These are phyloP conservation scores for Calyptommatus sinebrachiatus DNA, from an alignment of 2,113 vertebrate genomes.

Conservation along the genomic window DNA sequence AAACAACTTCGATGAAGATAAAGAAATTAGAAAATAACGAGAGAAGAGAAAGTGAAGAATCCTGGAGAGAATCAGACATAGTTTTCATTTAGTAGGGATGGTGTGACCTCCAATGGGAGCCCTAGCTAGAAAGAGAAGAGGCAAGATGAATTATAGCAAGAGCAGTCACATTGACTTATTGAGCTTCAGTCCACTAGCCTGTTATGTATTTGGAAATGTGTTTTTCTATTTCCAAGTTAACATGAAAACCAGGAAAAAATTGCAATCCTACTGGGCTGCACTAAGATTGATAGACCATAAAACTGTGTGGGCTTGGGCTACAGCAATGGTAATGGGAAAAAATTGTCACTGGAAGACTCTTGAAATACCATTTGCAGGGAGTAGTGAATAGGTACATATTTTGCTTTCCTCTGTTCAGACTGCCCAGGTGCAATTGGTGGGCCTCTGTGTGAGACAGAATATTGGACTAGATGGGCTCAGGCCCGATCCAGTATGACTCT, in stretches of 20 bases:
- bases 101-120: too few species aligned
- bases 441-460: too few species aligned
- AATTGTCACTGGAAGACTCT: neutral
- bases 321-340: neutral
- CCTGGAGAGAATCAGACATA: neutral
- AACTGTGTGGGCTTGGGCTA: neutral
- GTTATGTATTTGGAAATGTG: neutral
- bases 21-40: neutral
- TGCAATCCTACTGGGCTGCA: neutral
- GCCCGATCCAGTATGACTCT: too few species aligned
- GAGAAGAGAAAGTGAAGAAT: neutral
- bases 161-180: neutral
- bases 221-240: neutral
- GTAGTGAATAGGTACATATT: too few species aligned
- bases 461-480: too few species aligned
- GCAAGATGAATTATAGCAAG: neutral
- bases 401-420: too few species aligned
- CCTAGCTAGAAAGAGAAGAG: neutral
- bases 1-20: neutral
- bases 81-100: neutral
- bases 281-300: neutral
- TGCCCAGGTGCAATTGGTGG: too few species aligned
- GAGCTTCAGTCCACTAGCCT: neutral
- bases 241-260: neutral
- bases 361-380: too few species aligned